Conservation (phyloP, 2,888 invertebrate species). For the Xestia ashworthii region DNA sequence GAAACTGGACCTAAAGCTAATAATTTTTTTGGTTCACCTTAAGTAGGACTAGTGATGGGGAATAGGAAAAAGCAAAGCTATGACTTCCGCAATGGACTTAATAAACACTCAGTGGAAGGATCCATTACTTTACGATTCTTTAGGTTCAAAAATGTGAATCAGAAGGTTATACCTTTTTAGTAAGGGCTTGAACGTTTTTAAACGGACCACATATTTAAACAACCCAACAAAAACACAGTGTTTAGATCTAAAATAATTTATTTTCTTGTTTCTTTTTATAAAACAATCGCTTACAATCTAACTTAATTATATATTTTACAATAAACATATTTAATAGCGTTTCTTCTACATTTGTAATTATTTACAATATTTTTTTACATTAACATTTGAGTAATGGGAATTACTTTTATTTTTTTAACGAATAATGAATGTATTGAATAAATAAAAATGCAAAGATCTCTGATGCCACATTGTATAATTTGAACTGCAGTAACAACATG, state of each 20-base stretch:
- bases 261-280: conserved; percentile 87
- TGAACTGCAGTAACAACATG: conserved; percentile 31
- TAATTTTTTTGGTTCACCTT: neutral
- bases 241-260: conserved; percentile 90
- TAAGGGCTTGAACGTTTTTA: neutral
- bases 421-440: conserved; percentile 27
- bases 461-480: conserved; percentile 44
- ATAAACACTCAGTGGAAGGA: neutral
- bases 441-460: conserved; percentile 48
- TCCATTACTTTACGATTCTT: neutral
- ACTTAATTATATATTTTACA: conserved; percentile 83
- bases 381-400: conserved; percentile 66
- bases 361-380: conserved; percentile 78
- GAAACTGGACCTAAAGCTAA: too few relatives aligned
- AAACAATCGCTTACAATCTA: conserved; percentile 86
- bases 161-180: neutral
- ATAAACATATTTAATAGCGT: conserved; percentile 84
- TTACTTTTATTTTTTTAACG: conserved; percentile 41
- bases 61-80: neutral
- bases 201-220: neutral
- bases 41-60: neutral
- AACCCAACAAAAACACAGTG: conserved; percentile 20
- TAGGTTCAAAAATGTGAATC: neutral
- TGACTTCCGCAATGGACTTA: neutral
- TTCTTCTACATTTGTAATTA: conserved; percentile 80